These are phyloP conservation scores for Rhagoletis zephyria DNA, from an alignment of 1,140 invertebrate species.

Conservation along the genomic window DNA sequence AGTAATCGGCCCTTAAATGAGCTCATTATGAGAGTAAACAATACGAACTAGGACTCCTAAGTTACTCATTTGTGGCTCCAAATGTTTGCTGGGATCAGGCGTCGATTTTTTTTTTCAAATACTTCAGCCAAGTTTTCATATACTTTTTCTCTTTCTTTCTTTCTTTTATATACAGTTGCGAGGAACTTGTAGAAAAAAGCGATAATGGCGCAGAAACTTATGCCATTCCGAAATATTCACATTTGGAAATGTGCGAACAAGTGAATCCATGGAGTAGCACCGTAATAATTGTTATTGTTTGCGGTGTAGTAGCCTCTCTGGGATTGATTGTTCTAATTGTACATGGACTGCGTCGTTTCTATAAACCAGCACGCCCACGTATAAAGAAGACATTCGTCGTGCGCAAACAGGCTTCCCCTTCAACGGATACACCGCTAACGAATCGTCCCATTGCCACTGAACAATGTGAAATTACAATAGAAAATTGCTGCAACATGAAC, in stretches of 20 bases:
- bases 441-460: conserved; percentile 79
- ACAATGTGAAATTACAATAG: conserved; percentile 89
- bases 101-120: too few relatives aligned
- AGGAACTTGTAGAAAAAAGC: conserved; percentile 60
- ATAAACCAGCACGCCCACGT: conserved; percentile 76
- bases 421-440: conserved; percentile 79
- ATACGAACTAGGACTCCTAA: too few relatives aligned
- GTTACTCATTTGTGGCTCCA: too few relatives aligned
- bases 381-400: conserved; percentile 86
- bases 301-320: conserved; percentile 62
- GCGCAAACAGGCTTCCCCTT: conserved; percentile 78
- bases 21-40: too few relatives aligned
- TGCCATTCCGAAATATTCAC: conserved; percentile 60
- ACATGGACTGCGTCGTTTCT: conserved; percentile 75
- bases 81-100: too few relatives aligned
- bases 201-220: conserved; percentile 60
- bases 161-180: conserved; percentile 59
- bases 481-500: conserved; percentile 93
- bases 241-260: conserved; percentile 60
- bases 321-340: conserved; percentile 73
- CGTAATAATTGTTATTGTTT: conserved; percentile 64
- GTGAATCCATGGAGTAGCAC: conserved; percentile 59
- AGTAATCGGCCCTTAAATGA: too few relatives aligned
- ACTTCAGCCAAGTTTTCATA: too few relatives aligned
- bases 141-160: neutral